A percentile compares a stretch with the other conserved stretches of the same genome.
phyloP scores from a whole-genome alignment of 1,140 invertebrate genomes.

The Lasaia peninsularis region DNA sequence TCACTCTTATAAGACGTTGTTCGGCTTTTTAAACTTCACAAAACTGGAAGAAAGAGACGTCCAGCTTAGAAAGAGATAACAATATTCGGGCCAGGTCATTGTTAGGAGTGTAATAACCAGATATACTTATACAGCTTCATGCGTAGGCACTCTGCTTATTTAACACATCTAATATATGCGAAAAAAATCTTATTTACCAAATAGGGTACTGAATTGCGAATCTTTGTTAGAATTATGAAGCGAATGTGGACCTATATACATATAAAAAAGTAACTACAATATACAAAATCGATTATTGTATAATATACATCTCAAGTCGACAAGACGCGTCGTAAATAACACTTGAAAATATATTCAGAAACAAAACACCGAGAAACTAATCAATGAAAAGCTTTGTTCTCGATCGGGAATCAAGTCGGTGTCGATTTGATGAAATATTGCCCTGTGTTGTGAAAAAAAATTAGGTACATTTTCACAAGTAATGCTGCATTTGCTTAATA shows the following conservation, averaged over 20 bases:
- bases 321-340: conserved; percentile 1
- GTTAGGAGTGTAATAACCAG: no score
- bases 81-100: no score
- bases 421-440: conserved; percentile 44
- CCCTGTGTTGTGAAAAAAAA: conserved; percentile 24
- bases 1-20: no score
- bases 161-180: no score
- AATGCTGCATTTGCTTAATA: conserved; percentile 30
- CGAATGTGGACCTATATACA: neutral
- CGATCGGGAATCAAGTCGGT: conserved; percentile 16
- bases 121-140: no score
- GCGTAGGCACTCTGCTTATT: no score
- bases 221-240: no score
- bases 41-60: no score
- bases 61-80: no score
- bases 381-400: conserved; percentile 27
- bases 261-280: neutral
- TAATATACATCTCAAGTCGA: conserved; percentile 4
- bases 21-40: no score
- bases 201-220: no score
- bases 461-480: conserved; percentile 26
- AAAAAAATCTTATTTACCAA: no score
- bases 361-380: conserved; percentile 16
- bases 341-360: conserved; percentile 6
- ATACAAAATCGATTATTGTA: neutral